Percentiles rank a stretch among this genome's conserved stretches.
Conservation (phyloP, 2,113 vertebrate genomes). For the Dipodomys spectabilis region DNA sequence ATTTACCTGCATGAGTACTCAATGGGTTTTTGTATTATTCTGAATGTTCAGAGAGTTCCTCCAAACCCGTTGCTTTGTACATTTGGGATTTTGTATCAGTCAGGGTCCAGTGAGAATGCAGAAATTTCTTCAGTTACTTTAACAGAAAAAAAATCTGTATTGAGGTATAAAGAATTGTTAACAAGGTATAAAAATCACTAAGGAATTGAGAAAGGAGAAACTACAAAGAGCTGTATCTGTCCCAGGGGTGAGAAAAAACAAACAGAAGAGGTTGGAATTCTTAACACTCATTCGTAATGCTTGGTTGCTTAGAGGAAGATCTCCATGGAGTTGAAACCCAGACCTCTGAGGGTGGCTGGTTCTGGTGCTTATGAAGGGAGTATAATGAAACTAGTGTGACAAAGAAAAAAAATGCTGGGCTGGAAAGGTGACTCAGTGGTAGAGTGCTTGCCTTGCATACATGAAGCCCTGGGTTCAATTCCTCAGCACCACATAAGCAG, state of each 20-base stretch:
- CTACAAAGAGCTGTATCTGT: not conserved
- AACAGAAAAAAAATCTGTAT: not conserved
- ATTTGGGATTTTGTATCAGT: not conserved
- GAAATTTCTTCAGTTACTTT: constrained; percentile 12
- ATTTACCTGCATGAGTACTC: not conserved
- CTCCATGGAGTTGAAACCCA: not conserved
- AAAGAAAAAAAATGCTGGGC: not conserved
- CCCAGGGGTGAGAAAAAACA: not conserved
- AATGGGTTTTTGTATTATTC: not conserved
- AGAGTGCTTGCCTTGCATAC: too few relatives aligned
- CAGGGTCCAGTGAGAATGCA: not conserved
- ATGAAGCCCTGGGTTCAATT: too few relatives aligned
- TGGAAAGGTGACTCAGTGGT: too few relatives aligned
- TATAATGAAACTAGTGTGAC: not conserved
- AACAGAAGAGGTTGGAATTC: constrained; percentile 14
- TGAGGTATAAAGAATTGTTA: constrained; percentile 12
- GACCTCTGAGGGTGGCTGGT: not conserved
- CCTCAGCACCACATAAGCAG: too few relatives aligned
- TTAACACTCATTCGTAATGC: constrained; percentile 1
- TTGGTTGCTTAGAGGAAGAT: not conserved
- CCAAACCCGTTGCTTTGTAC: not conserved
- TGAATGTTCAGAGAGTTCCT: not conserved
- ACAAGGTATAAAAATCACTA: not conserved
- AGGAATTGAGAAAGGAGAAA: not conserved
- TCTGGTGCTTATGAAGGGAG: not conserved